Evolutionary conservation across 2,113 vertebrate genomes (phyloP).

Genomic region (human (Homo sapiens)): GRCh38 chr22:31296001-31296500

Average conservation of each 20-base stretch:
- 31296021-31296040: conserved; percentile 10
- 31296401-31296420: background rate
- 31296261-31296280: background rate
- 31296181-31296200: background rate
- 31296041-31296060: conserved; percentile 21
- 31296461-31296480: background rate
- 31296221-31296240: conserved; percentile 17
- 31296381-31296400: background rate
- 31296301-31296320: conserved; percentile 49
- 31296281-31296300: background rate
- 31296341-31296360: background rate
- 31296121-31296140: background rate
- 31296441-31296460: background rate
- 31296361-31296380: conserved; percentile 9
- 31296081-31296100: conserved; percentile 28
- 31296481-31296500: background rate
- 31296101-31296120: background rate
- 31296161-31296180: background rate
- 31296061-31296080: conserved; percentile 16
- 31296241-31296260: background rate
- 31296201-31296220: background rate
- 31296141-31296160: background rate
- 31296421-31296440: conserved; percentile 11
- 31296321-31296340: background rate
- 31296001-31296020: conserved; percentile 16